Conservation (phyloP, 1,140 invertebrate genomes). For the Penaeus chinensis region DNA sequence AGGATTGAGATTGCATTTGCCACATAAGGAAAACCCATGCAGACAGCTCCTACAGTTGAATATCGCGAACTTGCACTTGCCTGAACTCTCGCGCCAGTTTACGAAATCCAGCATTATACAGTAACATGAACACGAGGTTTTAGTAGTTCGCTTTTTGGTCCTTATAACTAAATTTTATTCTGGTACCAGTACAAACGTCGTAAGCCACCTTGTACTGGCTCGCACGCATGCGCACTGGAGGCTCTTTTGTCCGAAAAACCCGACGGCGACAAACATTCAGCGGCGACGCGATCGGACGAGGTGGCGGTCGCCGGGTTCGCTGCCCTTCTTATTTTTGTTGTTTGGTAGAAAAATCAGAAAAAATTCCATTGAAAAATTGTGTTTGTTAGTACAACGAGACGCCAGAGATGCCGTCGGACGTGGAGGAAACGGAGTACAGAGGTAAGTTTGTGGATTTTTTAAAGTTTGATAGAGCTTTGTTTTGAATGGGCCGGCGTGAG, state of each 20-base stretch:
- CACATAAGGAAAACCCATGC: too few species aligned
- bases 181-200: slow-evolving; percentile 11
- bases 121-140: too few species aligned
- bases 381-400: too few species aligned
- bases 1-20: too few species aligned
- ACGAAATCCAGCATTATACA: too few species aligned
- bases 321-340: slow-evolving; percentile 2
- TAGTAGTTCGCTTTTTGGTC: slow-evolving; percentile 5
- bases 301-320: slow-evolving; percentile 4
- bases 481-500: slow-evolving; percentile 43
- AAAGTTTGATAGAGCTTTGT: background rate
- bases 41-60: too few species aligned
- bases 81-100: too few species aligned
- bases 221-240: slow-evolving; percentile 35
- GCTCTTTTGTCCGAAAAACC: slow-evolving; percentile 49
- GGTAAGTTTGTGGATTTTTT: background rate
- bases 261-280: slow-evolving; percentile 42
- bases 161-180: slow-evolving; percentile 35
- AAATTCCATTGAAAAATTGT: too few species aligned
- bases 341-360: background rate
- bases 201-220: slow-evolving; percentile 16
- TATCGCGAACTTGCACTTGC: too few species aligned
- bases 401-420: slow-evolving; percentile 30
- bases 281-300: slow-evolving; percentile 26
- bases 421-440: slow-evolving; percentile 32